Conservation (phyloP, 2,888 invertebrate genomes). For the Metacarcinus magister region DNA sequence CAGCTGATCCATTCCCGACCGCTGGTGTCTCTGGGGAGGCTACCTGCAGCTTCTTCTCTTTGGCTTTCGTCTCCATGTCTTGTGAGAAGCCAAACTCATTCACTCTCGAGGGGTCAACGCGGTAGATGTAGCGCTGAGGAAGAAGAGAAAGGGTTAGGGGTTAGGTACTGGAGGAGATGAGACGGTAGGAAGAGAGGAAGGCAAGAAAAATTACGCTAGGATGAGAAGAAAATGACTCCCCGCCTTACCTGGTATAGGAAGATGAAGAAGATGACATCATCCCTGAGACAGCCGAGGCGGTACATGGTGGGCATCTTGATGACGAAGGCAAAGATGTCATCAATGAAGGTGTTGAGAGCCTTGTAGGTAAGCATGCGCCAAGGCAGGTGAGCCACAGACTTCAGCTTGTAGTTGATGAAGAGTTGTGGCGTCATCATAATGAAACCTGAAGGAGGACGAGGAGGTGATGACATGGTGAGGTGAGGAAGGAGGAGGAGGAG, state of each 20-base stretch:
- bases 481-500: not conserved
- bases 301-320: constrained; percentile 99
- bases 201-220: not conserved
- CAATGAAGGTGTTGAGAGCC: constrained; percentile 99
- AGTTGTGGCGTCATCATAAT: constrained; percentile 99
- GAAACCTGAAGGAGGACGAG: constrained; percentile 88
- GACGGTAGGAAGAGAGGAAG: not conserved
- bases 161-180: not conserved
- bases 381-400: constrained; percentile 99
- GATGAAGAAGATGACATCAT: constrained; percentile 99
- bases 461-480: not conserved
- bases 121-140: constrained; percentile 97
- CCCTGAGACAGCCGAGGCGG: constrained; percentile 96
- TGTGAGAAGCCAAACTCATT: constrained; percentile 99
- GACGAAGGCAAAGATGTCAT: constrained; percentile 99
- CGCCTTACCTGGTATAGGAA: constrained; percentile 90
- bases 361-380: constrained; percentile 99
- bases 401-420: constrained; percentile 99
- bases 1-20: constrained; percentile 61
- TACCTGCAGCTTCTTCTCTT: constrained; percentile 66
- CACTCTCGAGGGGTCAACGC: constrained; percentile 95
- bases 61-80: constrained; percentile 89
- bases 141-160: not conserved
- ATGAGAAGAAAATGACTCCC: not conserved
- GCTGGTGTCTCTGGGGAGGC: constrained; percentile 7